Evolutionary conservation across 2,888 invertebrate genomes (phyloP), one percentile per base, ranked within the genome.

Genomic region (Tryphoninae sp.): DNA sequence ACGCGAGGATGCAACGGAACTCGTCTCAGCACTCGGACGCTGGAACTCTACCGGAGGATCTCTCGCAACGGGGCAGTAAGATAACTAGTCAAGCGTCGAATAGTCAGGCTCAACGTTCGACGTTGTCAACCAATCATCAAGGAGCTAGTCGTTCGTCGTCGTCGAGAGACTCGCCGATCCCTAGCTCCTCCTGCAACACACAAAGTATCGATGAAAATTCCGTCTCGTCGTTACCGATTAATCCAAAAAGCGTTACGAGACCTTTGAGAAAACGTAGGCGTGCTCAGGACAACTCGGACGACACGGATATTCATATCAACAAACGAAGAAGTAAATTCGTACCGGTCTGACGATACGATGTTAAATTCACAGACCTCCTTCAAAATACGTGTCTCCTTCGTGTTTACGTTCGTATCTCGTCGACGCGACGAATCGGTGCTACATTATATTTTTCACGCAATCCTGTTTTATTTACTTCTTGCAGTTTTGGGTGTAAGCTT

Each of bases 281-380:
- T 11, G 65, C 84, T 68, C 78, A 81, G 33, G 85, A 87, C 13
- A 78, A 67, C 40, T 40, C 75, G 2, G 87, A 87, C 22, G 85
- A 86, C 19, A 71, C 64, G 4, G 87, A 88, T 19, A 83, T 82
- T 49, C 85, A 84, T 77, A 78, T 86, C 13, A 86, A 82, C 45
- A 80, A 89, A 77, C 83, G 86, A 62, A 85, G 84, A 74, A 86
- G 81, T 64, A 88, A 88, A 80, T 86, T 88, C 77, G 84, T 87
- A 42, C 85, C 86, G 2, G 87, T 87, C 61, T 89, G 84, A 85
- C 81, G 61, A 23, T 78, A 68, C 33, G n/a, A 8, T 19, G 53
- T 19, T 22, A 69, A 23, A 53, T 53, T 59, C 9, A 19, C 23
- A 55, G 22, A 49, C 26, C 40, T 55, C 9, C 0, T 19, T 42